These are phyloP conservation scores for Phragmatobia fuliginosa DNA, from an alignment of 2,888 invertebrate genomes.

Conservation along the genomic window DNA sequence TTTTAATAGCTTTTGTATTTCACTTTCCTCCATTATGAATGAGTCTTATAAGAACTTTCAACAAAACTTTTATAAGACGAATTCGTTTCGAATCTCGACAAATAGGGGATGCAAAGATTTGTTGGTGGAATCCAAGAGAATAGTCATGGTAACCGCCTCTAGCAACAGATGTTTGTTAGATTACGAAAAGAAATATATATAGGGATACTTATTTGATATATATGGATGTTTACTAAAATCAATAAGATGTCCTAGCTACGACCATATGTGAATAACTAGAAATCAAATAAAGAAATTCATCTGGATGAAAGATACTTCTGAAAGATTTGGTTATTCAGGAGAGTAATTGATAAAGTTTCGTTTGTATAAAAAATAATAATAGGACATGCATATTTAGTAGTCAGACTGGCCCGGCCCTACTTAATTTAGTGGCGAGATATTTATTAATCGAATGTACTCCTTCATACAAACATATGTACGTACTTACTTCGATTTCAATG, in stretches of 20 bases:
- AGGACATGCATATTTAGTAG: not conserved
- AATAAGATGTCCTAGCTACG: not conserved
- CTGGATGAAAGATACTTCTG: no score
- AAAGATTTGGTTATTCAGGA: no score
- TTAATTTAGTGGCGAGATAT: no score
- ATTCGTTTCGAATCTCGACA: not conserved
- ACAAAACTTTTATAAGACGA: not conserved
- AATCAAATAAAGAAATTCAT: not conserved
- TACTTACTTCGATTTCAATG: no score
- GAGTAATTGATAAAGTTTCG: no score
- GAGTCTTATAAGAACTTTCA: not conserved
- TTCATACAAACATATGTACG: no score
- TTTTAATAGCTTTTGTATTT: slow-evolving; percentile 74
- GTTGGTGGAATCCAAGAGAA: slow-evolving; percentile 4
- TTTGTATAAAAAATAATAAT: no score
- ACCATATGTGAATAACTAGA: not conserved
- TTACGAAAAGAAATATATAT: not conserved
- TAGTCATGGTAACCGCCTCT: slow-evolving; percentile 37
- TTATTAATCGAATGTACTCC: no score
- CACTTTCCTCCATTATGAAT: slow-evolving; percentile 75
- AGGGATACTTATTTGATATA: no score
- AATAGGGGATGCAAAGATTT: not conserved
- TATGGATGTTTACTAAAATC: not conserved
- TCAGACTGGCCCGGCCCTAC: no score
- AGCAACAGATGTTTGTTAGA: slow-evolving; percentile 5